These are phyloP conservation scores for Chitala chitala DNA, from an alignment of 2,113 vertebrate genomes.

Conservation along the genomic window DNA sequence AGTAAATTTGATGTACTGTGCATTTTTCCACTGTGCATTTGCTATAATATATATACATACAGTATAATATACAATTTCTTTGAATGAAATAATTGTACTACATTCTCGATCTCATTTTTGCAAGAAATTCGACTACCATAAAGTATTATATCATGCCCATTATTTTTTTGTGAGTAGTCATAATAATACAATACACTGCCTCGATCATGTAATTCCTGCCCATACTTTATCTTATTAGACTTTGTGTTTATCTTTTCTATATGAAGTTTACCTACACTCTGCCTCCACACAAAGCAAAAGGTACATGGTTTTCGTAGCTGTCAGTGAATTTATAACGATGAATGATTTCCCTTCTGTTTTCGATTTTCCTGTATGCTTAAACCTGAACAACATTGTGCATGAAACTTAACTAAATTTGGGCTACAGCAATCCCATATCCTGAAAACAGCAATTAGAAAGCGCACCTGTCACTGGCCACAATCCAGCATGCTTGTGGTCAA, in stretches of 20 bases:
- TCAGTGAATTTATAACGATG: background rate
- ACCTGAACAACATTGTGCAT: background rate
- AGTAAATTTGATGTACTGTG: background rate
- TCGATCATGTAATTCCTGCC: too few relatives aligned
- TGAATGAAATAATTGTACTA: too few relatives aligned
- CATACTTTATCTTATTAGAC: background rate
- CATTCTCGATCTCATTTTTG: too few relatives aligned
- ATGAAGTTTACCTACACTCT: too few relatives aligned
- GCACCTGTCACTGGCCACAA: background rate
- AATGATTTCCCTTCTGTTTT: background rate
- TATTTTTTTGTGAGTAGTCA: too few relatives aligned
- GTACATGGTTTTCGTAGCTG: background rate
- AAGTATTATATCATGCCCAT: too few relatives aligned
- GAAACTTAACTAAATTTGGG: background rate
- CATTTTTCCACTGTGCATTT: background rate
- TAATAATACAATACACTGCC: too few relatives aligned
- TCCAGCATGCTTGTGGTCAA: background rate
- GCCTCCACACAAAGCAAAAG: background rate
- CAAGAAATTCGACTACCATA: too few relatives aligned
- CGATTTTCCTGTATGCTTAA: background rate
- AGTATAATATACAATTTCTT: background rate
- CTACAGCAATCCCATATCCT: background rate
- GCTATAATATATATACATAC: background rate
- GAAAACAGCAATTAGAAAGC: slow-evolving; percentile 9
- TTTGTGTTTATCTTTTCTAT: background rate